Percentiles rank a stretch among this genome's conserved stretches.
phyloP scores from a whole-genome alignment of 2,888 invertebrate species.

The Quadriops clusia region DNA sequence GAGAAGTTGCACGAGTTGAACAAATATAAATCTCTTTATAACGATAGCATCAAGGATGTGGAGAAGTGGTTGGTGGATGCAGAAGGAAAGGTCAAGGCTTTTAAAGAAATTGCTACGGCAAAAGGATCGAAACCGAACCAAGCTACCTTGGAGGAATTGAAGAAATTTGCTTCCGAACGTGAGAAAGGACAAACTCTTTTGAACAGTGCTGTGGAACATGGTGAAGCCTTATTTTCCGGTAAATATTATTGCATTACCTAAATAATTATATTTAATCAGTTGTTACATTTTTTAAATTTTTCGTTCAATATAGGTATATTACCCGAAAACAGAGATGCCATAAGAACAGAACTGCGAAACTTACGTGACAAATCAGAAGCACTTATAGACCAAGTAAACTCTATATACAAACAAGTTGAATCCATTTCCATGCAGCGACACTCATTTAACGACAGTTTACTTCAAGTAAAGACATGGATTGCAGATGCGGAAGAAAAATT shows the following conservation, averaged over 20 bases:
- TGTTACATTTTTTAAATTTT: too few species aligned
- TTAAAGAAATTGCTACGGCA: constrained; percentile 62
- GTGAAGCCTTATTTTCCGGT: constrained; percentile 76
- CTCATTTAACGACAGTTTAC: constrained; percentile 85
- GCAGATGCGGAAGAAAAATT: constrained; percentile 66
- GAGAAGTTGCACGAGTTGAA: constrained; percentile 61
- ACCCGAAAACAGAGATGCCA: constrained; percentile 74
- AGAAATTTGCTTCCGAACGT: constrained; percentile 58
- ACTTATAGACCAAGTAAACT: constrained; percentile 72
- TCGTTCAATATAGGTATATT: constrained; percentile 66
- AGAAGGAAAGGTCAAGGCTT: constrained; percentile 59
- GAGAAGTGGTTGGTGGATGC: constrained; percentile 70
- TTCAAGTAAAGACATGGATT: constrained; percentile 80
- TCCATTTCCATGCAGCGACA: constrained; percentile 80
- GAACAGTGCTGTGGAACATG: constrained; percentile 71
- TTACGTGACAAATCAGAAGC: constrained; percentile 75
- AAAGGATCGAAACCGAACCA: constrained; percentile 62
- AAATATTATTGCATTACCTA: too few species aligned
- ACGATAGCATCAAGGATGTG: constrained; percentile 53
- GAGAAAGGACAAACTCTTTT: constrained; percentile 69
- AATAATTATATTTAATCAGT: too few species aligned
- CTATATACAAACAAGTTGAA: constrained; percentile 77
- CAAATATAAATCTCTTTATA: constrained; percentile 57
- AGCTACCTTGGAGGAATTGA: constrained; percentile 64
- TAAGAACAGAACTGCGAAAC: constrained; percentile 69